Percentiles rank a stretch among this genome's conserved stretches.
These are phyloP conservation scores for Setipinna tenuifilis DNA, from an alignment of 2,797 vertebrate species.

Conservation along the genomic window DNA sequence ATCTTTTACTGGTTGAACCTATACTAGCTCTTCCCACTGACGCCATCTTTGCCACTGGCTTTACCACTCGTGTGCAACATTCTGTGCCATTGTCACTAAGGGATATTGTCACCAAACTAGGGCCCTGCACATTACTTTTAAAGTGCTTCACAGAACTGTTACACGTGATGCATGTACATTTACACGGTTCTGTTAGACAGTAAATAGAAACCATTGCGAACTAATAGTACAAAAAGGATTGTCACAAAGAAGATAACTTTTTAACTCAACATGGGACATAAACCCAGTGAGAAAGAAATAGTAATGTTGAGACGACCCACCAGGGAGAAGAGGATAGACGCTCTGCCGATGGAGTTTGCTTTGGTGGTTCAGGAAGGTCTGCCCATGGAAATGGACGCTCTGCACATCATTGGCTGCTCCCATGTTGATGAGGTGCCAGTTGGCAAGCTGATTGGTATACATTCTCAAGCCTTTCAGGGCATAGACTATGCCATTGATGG, in stretches of 20 bases:
- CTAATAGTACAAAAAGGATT: not conserved
- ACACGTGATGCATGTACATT: not conserved
- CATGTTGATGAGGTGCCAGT: conserved; percentile 91
- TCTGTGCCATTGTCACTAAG: no score
- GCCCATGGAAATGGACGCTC: conserved; percentile 91
- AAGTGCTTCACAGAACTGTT: no score
- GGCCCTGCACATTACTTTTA: no score
- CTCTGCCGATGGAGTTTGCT: conserved; percentile 79
- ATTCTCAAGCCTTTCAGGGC: conserved; percentile 89
- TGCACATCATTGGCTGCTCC: conserved; percentile 87
- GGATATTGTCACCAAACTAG: no score
- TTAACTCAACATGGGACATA: not conserved
- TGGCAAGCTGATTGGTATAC: conserved; percentile 83
- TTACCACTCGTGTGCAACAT: no score
- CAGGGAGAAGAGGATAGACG: conserved; percentile 87
- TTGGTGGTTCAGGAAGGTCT: conserved; percentile 86
- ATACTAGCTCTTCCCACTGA: no score
- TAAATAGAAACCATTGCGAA: not conserved
- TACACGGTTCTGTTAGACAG: not conserved
- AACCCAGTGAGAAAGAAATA: not conserved
- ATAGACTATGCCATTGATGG: conserved; percentile 90
- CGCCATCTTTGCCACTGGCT: no score
- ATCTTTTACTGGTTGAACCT: no score
- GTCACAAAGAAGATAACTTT: not conserved
- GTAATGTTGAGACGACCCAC: conserved; percentile 64